phyloP scores from a whole-genome alignment of 2,797 vertebrate species.

The Eidolon dupreanum region DNA sequence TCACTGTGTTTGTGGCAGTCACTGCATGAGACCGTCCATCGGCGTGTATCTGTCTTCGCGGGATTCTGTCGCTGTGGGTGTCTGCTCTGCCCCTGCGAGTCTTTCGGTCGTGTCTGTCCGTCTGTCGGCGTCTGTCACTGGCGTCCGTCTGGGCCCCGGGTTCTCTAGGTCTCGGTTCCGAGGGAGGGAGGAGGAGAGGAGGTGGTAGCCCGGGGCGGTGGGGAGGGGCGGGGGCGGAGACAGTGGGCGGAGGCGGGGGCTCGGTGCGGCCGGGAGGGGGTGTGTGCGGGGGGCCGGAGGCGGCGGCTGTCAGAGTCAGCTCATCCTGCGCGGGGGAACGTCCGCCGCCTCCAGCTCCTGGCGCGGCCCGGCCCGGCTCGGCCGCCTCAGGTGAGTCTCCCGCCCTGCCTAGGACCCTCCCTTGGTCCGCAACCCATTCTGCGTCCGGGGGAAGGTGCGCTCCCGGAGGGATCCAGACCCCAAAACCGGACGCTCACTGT shows the following conservation, averaged over 20 bases:
- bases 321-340: conserved; percentile 69
- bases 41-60: conserved; percentile 1
- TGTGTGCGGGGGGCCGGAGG: conserved; percentile 77
- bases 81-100: background rate
- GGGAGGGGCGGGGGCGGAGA: conserved; percentile 75
- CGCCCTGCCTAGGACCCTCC: conserved; percentile 20
- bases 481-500: background rate
- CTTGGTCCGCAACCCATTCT: background rate
- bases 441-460: background rate
- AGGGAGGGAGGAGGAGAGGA: conserved; percentile 23
- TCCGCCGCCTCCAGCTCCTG: conserved; percentile 75
- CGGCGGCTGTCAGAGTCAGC: conserved; percentile 76
- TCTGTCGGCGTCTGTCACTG: conserved; percentile 37
- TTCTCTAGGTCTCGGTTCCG: conserved; percentile 31
- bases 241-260: conserved; percentile 71
- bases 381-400: conserved; percentile 77
- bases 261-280: conserved; percentile 67
- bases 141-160: conserved; percentile 50
- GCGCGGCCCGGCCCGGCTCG: conserved; percentile 65
- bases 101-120: conserved; percentile 29
- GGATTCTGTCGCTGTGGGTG: conserved; percentile 46
- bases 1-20: conserved; percentile 23
- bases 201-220: background rate
- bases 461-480: background rate
- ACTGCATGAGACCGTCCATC: background rate